phyloP scores from a whole-genome alignment of 2,888 invertebrate species.

The Gastracanthus pulcherrimus region DNA sequence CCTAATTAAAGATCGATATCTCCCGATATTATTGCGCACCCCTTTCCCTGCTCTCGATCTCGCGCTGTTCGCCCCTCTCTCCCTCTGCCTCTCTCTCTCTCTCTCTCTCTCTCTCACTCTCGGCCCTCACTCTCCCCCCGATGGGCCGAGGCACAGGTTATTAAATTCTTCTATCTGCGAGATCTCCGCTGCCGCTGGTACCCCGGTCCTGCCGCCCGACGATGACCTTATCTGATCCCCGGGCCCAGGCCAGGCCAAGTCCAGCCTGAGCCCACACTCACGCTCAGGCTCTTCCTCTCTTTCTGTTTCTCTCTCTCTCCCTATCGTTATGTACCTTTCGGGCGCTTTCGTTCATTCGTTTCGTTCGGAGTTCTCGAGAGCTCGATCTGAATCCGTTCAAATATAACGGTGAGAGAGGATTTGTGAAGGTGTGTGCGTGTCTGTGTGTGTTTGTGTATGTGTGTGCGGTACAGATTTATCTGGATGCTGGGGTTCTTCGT shows the following conservation, averaged over 20 bases:
- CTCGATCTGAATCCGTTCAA: conserved; percentile 34
- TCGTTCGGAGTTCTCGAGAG: not conserved
- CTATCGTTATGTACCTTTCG: conserved; percentile 40
- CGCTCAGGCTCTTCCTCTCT: conserved; percentile 1
- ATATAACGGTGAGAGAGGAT: too few relatives aligned
- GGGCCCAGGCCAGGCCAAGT: not conserved
- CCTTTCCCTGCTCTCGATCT: too few relatives aligned
- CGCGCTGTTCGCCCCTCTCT: not conserved
- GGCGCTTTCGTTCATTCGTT: conserved; percentile 42
- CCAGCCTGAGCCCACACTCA: too few relatives aligned
- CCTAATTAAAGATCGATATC: conserved; percentile 78
- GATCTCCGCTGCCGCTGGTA: conserved; percentile 71
- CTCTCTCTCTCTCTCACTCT: not conserved
- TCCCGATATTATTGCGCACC: conserved; percentile 76
- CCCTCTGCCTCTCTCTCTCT: conserved; percentile 23
- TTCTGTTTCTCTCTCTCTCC: conserved; percentile 4
- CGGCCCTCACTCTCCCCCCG: conserved; percentile 10
- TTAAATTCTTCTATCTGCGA: conserved; percentile 76
- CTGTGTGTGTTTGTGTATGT: too few relatives aligned
- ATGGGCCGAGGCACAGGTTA: conserved; percentile 75
- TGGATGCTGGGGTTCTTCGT: not conserved
- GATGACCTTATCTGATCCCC: conserved; percentile 43
- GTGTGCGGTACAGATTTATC: conserved; percentile 5
- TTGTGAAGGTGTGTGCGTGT: too few relatives aligned
- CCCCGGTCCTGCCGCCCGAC: conserved; percentile 66